A percentile compares a stretch with the other conserved stretches of the same genome.
phyloP scores from a whole-genome alignment of 2,888 invertebrate species.

The Lathronympha strigana region DNA sequence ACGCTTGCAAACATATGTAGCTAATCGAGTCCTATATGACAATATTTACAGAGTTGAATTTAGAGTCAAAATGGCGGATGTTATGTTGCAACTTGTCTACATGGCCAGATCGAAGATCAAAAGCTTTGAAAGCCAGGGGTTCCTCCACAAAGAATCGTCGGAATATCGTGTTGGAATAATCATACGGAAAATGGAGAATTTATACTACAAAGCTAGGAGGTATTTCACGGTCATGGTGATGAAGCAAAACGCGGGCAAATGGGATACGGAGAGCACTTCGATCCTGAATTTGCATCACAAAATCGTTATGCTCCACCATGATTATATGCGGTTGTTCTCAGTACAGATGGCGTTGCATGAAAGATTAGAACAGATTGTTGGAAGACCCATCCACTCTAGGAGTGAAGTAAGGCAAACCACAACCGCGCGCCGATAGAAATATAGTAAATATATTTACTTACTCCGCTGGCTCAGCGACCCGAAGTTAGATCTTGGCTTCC shows the following conservation, averaged over 20 bases:
- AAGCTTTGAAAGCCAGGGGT: background rate
- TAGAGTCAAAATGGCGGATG: constrained; percentile 6
- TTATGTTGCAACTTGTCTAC: constrained; percentile 8
- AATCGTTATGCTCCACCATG: constrained; percentile 3
- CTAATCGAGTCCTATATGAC: background rate
- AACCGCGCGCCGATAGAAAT: too few species aligned
- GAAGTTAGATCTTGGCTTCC: too few species aligned
- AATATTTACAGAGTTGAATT: background rate
- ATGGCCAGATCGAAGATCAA: constrained; percentile 8
- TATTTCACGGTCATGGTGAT: background rate
- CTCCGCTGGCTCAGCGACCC: too few species aligned
- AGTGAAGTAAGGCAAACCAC: too few species aligned
- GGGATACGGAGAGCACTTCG: background rate
- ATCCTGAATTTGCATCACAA: constrained; percentile 9
- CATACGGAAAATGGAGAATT: background rate
- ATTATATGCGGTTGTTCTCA: background rate
- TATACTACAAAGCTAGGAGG: background rate
- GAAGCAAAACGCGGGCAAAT: background rate
- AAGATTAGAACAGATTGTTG: background rate
- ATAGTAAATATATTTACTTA: too few species aligned
- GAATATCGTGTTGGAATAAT: background rate
- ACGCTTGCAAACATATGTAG: background rate
- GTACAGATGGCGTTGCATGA: constrained; percentile 6
- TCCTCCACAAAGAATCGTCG: background rate
- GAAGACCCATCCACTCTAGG: background rate